Evolutionary conservation across 1,140 invertebrate species (phyloP).

Genomic region (Penaeus japonicus): DNA sequence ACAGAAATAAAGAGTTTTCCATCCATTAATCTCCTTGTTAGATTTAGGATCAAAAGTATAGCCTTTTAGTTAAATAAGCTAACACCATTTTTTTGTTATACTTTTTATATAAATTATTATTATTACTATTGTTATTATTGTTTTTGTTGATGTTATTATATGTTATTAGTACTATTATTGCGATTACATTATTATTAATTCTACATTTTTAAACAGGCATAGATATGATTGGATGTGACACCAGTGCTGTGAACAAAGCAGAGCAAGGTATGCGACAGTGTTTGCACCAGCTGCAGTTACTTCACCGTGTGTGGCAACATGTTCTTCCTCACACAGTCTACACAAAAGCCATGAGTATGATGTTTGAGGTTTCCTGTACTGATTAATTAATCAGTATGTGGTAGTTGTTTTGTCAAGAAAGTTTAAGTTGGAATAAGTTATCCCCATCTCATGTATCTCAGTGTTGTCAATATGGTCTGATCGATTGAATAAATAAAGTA

Average conservation of each 20-base stretch:
- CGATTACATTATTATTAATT: not conserved
- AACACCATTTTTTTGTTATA: too few relatives aligned
- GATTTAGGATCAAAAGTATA: too few relatives aligned
- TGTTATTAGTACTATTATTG: not conserved
- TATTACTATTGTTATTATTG: too few relatives aligned
- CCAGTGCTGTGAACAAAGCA: conserved; percentile 62
- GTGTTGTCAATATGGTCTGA: not conserved
- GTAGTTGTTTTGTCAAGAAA: not conserved
- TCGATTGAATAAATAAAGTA: conserved; percentile 49
- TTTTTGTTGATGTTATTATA: too few relatives aligned
- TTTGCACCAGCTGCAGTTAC: conserved; percentile 80
- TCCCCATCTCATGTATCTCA: not conserved
- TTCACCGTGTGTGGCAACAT: conserved; percentile 86
- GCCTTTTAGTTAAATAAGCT: too few relatives aligned
- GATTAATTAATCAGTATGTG: not conserved
- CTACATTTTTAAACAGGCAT: not conserved
- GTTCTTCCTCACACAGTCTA: conserved; percentile 77
- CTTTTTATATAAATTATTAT: too few relatives aligned
- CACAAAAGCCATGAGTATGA: conserved; percentile 68
- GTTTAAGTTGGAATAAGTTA: not conserved
- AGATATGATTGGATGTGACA: conserved; percentile 38
- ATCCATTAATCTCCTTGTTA: too few relatives aligned
- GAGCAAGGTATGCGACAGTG: conserved; percentile 82
- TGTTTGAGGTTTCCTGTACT: not conserved
- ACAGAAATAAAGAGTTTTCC: too few relatives aligned